A percentile compares a stretch with the other conserved stretches of the same genome.
Evolutionary conservation across 2,888 invertebrate genomes (phyloP).

Genomic region (Tipula helvola): DNA sequence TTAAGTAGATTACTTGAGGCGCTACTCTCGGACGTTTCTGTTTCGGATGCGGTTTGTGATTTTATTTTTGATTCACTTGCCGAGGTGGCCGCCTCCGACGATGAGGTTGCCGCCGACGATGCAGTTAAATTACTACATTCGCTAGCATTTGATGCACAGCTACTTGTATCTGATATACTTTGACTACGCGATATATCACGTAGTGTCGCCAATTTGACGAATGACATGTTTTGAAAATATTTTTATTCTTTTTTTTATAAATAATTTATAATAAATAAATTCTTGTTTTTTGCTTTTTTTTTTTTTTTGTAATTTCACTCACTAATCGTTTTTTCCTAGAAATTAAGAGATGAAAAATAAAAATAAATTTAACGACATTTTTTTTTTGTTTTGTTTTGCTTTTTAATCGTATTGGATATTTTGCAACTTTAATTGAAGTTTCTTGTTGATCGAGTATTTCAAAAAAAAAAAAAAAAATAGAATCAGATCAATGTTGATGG

Average conservation of each 20-base stretch:
- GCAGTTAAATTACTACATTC: conserved; percentile 5
- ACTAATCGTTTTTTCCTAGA: background rate
- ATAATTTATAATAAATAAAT: background rate
- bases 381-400: background rate
- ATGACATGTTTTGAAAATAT: background rate
- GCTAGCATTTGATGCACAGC: background rate
- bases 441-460: background rate
- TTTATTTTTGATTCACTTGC: background rate
- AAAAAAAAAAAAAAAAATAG: background rate
- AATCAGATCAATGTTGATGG: background rate
- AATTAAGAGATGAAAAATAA: background rate
- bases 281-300: background rate
- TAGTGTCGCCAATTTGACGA: conserved; percentile 6
- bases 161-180: conserved; percentile 6
- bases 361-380: background rate
- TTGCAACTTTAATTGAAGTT: background rate
- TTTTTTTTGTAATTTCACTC: background rate
- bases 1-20: background rate
- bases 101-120: background rate
- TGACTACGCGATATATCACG: conserved; percentile 6
- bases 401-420: background rate
- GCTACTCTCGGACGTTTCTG: background rate
- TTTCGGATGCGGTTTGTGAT: background rate
- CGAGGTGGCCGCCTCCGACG: background rate
- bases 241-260: background rate